These are phyloP conservation scores for Circus cinereus DNA, from an alignment of 2,797 vertebrate species.

Conservation along the genomic window DNA sequence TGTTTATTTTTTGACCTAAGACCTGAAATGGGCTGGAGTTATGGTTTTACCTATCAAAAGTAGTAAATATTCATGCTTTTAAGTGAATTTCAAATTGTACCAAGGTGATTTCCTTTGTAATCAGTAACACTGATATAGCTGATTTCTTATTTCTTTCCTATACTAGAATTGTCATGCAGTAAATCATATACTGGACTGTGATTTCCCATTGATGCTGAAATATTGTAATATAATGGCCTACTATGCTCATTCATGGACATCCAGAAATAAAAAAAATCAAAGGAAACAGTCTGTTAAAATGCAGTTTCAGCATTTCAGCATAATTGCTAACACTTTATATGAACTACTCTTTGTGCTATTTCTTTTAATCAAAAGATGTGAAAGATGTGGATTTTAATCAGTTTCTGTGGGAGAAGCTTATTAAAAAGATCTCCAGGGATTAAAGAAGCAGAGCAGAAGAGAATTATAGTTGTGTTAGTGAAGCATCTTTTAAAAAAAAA, in stretches of 20 bases:
- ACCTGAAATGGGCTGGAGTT: not conserved
- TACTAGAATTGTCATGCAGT: not conserved
- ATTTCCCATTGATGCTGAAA: not conserved
- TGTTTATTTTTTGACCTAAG: not conserved
- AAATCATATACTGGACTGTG: not conserved
- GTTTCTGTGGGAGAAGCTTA: constrained; percentile 29
- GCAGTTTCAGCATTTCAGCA: constrained; percentile 16
- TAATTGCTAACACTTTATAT: not conserved
- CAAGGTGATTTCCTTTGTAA: not conserved
- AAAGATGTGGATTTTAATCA: constrained; percentile 31
- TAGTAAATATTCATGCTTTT: not conserved
- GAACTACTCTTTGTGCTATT: not conserved
- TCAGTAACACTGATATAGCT: not conserved
- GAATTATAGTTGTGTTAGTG: not conserved
- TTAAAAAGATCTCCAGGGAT: constrained; percentile 36
- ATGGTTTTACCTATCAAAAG: not conserved
- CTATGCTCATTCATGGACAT: not conserved
- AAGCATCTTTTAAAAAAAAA: not conserved
- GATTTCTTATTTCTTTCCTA: not conserved
- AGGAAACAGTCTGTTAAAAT: not conserved
- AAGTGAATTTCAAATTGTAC: not conserved
- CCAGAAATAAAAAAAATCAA: constrained; percentile 16
- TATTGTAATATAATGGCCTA: not conserved
- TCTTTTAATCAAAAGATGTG: constrained; percentile 11
- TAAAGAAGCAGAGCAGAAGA: constrained; percentile 13